Evolutionary conservation across 2,797 vertebrate genomes (phyloP).

Genomic region (Pristis pectinata): DNA sequence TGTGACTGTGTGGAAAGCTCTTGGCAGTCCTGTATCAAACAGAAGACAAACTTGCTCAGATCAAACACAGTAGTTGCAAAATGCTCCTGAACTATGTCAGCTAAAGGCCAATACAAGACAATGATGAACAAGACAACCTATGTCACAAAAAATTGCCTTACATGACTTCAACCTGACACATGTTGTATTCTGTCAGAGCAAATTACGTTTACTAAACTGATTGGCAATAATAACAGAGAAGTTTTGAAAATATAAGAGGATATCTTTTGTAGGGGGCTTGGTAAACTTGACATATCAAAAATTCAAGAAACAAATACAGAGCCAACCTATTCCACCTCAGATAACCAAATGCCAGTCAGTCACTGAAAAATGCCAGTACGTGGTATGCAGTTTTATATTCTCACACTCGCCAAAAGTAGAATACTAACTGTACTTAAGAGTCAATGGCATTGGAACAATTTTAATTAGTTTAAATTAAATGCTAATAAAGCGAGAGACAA

Average conservation of each 20-base stretch:
- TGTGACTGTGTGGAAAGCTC: neutral
- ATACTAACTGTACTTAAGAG: neutral
- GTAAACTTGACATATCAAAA: neutral
- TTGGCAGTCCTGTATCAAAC: neutral
- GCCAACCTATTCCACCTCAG: neutral
- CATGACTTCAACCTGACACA: constrained; percentile 21
- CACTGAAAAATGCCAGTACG: neutral
- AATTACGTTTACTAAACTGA: neutral
- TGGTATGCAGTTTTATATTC: neutral
- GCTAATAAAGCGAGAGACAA: too few species aligned
- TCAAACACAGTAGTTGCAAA: constrained; percentile 19
- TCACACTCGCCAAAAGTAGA: neutral
- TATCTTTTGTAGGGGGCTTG: neutral
- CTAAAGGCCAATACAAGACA: constrained; percentile 7
- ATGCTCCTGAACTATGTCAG: constrained; percentile 24
- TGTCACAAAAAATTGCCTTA: constrained; percentile 1
- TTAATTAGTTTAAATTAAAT: too few species aligned
- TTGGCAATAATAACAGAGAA: constrained; percentile 3
- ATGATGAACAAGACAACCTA: constrained; percentile 16
- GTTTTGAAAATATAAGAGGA: neutral
- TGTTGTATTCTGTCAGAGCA: constrained; percentile 10
- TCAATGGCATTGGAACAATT: too few species aligned
- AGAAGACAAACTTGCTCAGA: neutral
- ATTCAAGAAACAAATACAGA: neutral
- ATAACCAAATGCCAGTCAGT: neutral